Evolutionary conservation across 2,113 vertebrate species (phyloP), one percentile per base, ranked within the genome.

Genomic region (Rhinoderma darwinii): DNA sequence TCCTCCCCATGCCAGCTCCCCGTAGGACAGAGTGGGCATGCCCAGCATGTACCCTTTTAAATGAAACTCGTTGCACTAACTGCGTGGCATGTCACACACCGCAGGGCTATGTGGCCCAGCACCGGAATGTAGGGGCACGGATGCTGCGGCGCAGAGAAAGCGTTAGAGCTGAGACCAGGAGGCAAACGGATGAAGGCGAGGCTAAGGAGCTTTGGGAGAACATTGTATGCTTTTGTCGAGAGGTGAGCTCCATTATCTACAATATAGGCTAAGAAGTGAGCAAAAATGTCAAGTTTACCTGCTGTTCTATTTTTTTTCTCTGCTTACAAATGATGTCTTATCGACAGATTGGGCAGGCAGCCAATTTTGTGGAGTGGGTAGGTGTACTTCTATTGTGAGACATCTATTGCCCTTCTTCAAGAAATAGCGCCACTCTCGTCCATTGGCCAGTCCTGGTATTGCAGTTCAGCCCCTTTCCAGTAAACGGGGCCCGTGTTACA

Each of bases 131-230:
- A 12, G 88, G 75, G n/a, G 88, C 93, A 11, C 94, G 95, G 75
- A 94, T 97, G 0, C 94, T 99, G 79, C 94, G 96, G 87, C 94
- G 98, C 56, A 90, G 97, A 47, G 97, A 99, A 93, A 99, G 98
- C 90, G 95, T 99, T 93, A 96, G 97, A 0, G 98, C 97, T 63
- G 98, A 99, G 88, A 97, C 97, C 79, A 94, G 97, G 14, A 92
- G 98, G 15, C 96, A 96, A 85, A 98, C 96, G 0, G 98, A 99
- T 0, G 98, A 99, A 89, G 98, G 98, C 0, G 98, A 99, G 89
- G 98, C 98, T 93, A 99, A 98, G 89, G 98, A 97, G 22, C 95
- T 99, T 11, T 97, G 94, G 98, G 98, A 99, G 87, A 98, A 98
- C 90, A 99, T 99, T 0, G 97, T 99, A 90, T 95, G 93, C 90